These are phyloP conservation scores for Saguinus imperator DNA, from an alignment of 2,113 vertebrate species.

Conservation along the genomic window DNA sequence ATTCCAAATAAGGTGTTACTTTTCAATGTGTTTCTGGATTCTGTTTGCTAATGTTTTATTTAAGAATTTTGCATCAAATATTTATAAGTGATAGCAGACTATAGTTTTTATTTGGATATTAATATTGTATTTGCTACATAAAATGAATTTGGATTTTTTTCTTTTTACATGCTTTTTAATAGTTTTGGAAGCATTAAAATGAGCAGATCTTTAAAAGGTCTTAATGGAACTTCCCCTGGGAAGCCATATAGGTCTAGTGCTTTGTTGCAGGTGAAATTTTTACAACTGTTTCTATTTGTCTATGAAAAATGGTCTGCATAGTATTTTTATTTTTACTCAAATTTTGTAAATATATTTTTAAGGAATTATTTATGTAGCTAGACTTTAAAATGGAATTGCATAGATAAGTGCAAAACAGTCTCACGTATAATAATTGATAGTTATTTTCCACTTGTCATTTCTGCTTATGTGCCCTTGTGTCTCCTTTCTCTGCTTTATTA, in stretches of 20 bases:
- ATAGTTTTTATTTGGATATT: conserved; percentile 29
- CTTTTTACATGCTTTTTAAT: not conserved
- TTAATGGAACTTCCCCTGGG: not conserved
- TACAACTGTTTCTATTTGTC: not conserved
- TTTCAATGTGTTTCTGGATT: conserved; percentile 53
- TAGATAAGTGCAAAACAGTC: not conserved
- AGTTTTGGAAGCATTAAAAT: not conserved
- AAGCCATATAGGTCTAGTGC: not conserved
- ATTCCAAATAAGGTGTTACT: conserved; percentile 29
- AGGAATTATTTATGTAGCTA: not conserved
- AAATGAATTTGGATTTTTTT: not conserved
- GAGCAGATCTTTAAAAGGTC: not conserved
- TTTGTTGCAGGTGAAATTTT: not conserved
- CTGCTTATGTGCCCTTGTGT: not conserved
- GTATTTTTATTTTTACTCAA: not conserved
- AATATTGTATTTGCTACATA: not conserved
- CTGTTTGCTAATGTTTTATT: conserved; percentile 59
- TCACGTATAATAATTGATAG: not conserved
- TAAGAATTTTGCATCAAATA: conserved; percentile 53
- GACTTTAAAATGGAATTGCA: not conserved
- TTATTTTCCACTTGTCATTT: not conserved
- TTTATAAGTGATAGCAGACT: not conserved
- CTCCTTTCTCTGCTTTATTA: not conserved
- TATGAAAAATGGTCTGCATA: not conserved
- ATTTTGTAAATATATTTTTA: not conserved